These are phyloP conservation scores for Cygnus buccinator DNA, from an alignment of 2,113 vertebrate species.

Conservation along the genomic window DNA sequence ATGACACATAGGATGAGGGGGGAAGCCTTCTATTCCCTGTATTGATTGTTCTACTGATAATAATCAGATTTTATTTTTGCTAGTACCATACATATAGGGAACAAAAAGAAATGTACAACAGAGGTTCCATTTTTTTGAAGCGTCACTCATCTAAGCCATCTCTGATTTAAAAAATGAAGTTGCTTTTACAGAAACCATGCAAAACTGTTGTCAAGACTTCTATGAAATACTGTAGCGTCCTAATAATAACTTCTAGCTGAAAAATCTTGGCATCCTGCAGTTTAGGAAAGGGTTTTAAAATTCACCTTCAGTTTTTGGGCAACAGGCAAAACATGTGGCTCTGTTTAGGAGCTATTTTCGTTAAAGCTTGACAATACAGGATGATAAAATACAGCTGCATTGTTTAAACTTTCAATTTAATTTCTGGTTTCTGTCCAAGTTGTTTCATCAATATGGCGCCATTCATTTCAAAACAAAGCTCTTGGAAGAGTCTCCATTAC, in stretches of 20 bases:
- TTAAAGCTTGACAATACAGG: conserved; percentile 65
- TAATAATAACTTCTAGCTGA: conserved; percentile 52
- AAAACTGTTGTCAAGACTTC: conserved; percentile 28
- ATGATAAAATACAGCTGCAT: conserved; percentile 73
- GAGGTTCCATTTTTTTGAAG: neutral
- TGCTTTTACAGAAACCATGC: conserved; percentile 51
- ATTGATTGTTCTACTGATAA: neutral
- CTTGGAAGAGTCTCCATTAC: conserved; percentile 49
- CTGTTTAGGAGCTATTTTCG: conserved; percentile 69
- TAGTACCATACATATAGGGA: neutral
- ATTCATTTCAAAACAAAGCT: conserved; percentile 65
- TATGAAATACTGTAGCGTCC: conserved; percentile 46
- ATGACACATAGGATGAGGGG: neutral
- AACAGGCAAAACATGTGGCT: conserved; percentile 69
- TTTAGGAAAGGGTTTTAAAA: conserved; percentile 56
- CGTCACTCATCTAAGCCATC: neutral
- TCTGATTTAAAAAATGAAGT: conserved; percentile 22
- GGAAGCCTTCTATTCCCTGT: neutral
- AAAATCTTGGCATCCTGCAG: conserved; percentile 62
- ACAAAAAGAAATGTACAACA: neutral
- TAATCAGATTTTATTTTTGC: neutral
- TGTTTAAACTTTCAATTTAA: conserved; percentile 71
- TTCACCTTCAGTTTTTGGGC: conserved; percentile 69
- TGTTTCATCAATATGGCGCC: conserved; percentile 65
- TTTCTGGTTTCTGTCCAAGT: conserved; percentile 51